A percentile compares a stretch with the other conserved stretches of the same genome.
Evolutionary conservation across 1,140 invertebrate species (phyloP).

Genomic region (Samia ricini): DNA sequence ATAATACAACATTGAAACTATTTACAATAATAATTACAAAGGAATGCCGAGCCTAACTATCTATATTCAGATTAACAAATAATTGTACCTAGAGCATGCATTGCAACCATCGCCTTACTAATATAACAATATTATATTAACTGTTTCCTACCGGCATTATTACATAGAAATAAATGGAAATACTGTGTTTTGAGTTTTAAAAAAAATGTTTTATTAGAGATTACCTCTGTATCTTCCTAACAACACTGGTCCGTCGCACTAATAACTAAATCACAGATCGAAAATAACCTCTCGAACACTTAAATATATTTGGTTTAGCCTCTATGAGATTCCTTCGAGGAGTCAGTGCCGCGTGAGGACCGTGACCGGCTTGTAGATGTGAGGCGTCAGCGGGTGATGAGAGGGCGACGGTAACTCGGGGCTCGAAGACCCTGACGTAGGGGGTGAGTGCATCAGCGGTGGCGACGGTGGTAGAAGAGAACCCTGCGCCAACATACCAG

Average conservation of each 20-base stretch:
- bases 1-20: slow-evolving; percentile 70
- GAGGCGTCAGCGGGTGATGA: slow-evolving; percentile 59
- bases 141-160: neutral
- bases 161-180: neutral
- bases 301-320: slow-evolving; percentile 28
- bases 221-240: slow-evolving; percentile 13
- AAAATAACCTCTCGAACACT: slow-evolving; percentile 9
- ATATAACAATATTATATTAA: neutral
- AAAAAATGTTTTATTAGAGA: neutral
- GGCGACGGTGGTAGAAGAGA: slow-evolving; percentile 49
- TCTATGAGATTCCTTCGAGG: slow-evolving; percentile 27
- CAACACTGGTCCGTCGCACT: slow-evolving; percentile 37
- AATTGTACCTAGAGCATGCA: neutral
- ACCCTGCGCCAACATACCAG: slow-evolving; percentile 39
- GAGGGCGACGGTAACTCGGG: slow-evolving; percentile 56
- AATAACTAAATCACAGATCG: slow-evolving; percentile 36
- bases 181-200: neutral
- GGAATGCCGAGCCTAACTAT: slow-evolving; percentile 60
- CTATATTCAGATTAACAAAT: neutral
- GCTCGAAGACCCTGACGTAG: slow-evolving; percentile 55
- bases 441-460: slow-evolving; percentile 51
- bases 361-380: slow-evolving; percentile 68
- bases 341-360: slow-evolving; percentile 62
- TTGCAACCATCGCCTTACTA: neutral
- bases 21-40: slow-evolving; percentile 46